Base-by-base conservation (phyloP, 2,797 vertebrate species). In the Oryzias dopingdopingensis region DNA sequence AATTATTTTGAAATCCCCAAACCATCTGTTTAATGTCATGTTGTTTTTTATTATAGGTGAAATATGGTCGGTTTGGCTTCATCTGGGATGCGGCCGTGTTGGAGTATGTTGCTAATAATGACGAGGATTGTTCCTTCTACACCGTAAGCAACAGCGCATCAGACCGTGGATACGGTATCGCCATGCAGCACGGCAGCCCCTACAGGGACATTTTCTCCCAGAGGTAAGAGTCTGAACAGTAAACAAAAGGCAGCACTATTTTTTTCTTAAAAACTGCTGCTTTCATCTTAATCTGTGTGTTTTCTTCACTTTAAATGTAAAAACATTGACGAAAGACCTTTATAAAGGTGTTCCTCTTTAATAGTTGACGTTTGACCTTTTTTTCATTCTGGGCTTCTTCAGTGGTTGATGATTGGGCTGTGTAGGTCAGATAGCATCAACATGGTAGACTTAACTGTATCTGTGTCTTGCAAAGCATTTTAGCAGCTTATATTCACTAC, bases 171-270 rank as follows among this genome's bases (percentile, higher is more conserved):
- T 99, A 99, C 0, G 96, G 97, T 42, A 97, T 99, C 6, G 97
- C 97, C 26, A 92, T 99, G 87, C 97, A 99, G 66, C 96, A 99
- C 0, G 97, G 97, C 73, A 98, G 97, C 81, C 96, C 97, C 49
- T 99, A 99, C 90, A 84, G 97, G 55, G 97, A 99, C 17, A 93
- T 94, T 49, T 99, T 99, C 88, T 99, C 97, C 67, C 97, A 99
- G 86, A 96, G 97, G 97, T 99, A 93, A 81, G 66, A 67, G 17
- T 24, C 40, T 14, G 52, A 64, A 48, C 56, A 62, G 46, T 60
- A 65, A 66, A 66, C 48, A 77, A 42, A 52, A 63, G 22, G 47
- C 32, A 40, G 18, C 46, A 50, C 17, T 56, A 42, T 64, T 16
- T 57, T 10, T 22, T 40, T 59, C n/a, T 48, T 14, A 17, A 12